These are phyloP conservation scores for Sminthurinus signatus DNA, from an alignment of 1,140 invertebrate genomes.

Conservation along the genomic window DNA sequence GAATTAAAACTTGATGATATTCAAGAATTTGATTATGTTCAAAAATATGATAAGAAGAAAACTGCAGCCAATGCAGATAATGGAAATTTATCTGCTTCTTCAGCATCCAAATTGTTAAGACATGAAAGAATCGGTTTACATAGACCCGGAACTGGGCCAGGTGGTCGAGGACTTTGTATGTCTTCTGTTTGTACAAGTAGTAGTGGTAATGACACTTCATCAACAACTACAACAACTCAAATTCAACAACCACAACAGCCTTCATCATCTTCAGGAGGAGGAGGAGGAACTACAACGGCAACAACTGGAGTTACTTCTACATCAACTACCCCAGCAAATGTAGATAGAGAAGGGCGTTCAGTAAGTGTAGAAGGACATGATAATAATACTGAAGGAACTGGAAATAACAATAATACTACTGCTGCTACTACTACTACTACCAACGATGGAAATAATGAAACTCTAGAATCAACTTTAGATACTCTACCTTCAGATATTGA, in stretches of 20 bases:
- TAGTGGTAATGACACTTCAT: background rate
- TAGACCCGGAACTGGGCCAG: background rate
- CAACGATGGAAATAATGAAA: background rate
- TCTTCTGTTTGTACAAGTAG: background rate
- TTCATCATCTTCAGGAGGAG: background rate
- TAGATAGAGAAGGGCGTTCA: too few species aligned
- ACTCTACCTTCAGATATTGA: background rate
- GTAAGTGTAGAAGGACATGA: background rate
- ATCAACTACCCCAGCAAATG: background rate
- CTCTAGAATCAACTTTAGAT: background rate
- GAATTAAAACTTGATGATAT: constrained; percentile 68
- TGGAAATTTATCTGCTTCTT: background rate
- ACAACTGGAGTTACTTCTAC: background rate
- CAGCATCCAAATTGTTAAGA: background rate
- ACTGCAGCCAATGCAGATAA: background rate
- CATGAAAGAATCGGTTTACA: constrained; percentile 4
- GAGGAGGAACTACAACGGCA: background rate
- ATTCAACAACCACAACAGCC: background rate
- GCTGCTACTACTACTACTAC: background rate
- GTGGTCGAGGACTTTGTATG: background rate
- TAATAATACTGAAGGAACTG: background rate
- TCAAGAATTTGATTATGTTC: constrained; percentile 57
- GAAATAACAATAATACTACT: background rate
- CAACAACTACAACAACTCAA: background rate
- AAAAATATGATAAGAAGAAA: constrained; percentile 42